phyloP scores from a whole-genome alignment of 2,888 invertebrate species.

The Coronaproctus castanopsis region DNA sequence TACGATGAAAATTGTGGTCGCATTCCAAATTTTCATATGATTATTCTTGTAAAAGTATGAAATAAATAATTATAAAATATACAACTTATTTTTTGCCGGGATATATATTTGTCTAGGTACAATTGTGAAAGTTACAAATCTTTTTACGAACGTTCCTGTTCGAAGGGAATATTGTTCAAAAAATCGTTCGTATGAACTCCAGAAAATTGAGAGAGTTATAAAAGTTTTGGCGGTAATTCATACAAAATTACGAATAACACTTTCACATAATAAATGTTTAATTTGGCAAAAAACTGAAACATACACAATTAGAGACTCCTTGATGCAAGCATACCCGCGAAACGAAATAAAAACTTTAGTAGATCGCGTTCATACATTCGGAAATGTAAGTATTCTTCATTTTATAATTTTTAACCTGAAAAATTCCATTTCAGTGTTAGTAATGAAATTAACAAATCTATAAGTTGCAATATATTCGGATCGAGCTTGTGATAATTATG shows the following conservation, averaged over 20 bases:
- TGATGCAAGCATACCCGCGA: slow-evolving; percentile 14
- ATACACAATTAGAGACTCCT: slow-evolving; percentile 21
- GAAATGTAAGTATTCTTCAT: slow-evolving; percentile 20
- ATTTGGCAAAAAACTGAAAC: slow-evolving; percentile 31
- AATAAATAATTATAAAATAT: no score
- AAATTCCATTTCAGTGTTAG: no score
- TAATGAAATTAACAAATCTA: no score
- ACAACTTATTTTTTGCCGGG: no score
- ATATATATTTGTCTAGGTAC: slow-evolving; percentile 30
- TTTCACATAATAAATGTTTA: slow-evolving; percentile 29
- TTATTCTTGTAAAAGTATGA: no score
- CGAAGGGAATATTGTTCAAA: slow-evolving; percentile 32
- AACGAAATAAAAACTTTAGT: slow-evolving; percentile 18
- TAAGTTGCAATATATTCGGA: no score
- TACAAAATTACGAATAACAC: slow-evolving; percentile 29
- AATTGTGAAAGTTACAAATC: slow-evolving; percentile 29
- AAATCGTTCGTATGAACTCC: slow-evolving; percentile 31
- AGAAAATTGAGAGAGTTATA: slow-evolving; percentile 31
- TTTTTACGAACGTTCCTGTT: slow-evolving; percentile 37
- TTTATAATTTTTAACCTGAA: neutral
- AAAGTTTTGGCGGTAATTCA: slow-evolving; percentile 32
- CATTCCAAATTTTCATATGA: no score
- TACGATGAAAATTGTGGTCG: no score
- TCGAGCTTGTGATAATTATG: no score
- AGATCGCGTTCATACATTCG: slow-evolving; percentile 19